Conservation (phyloP, 2,888 invertebrate genomes). For the Chesias legatella region DNA sequence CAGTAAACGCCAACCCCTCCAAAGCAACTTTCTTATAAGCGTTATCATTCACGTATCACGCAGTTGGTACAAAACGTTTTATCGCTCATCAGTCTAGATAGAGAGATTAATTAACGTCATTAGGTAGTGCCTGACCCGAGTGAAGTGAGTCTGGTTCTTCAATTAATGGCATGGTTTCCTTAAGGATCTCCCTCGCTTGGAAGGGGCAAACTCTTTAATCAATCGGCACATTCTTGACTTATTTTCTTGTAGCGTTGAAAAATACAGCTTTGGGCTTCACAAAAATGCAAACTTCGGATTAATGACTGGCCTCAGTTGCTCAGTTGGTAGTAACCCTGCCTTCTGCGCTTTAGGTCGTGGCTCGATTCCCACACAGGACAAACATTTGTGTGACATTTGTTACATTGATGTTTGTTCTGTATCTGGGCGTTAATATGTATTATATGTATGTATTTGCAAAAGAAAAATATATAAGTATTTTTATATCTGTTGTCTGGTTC, state of each 20-base stretch:
- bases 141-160: conserved; percentile 22
- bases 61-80: conserved; percentile 15
- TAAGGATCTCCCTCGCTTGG: conserved; percentile 16
- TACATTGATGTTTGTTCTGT: no score
- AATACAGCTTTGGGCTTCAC: no score
- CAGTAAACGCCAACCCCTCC: not conserved
- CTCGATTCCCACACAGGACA: no score
- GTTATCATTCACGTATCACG: not conserved
- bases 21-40: not conserved
- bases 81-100: conserved; percentile 32
- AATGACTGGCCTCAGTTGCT: no score
- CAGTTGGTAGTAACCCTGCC: no score
- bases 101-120: conserved; percentile 41
- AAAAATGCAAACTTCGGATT: no score
- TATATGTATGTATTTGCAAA: no score
- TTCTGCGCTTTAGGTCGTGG: no score
- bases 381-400: no score
- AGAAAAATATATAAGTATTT: no score
- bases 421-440: no score
- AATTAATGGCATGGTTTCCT: conserved; percentile 36
- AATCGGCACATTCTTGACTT: conserved; percentile 4
- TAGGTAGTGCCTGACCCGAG: conserved; percentile 36
- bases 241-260: not conserved
- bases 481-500: no score
- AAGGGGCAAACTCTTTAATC: conserved; percentile 2